These are phyloP conservation scores for Phaedon cochleariae DNA, from an alignment of 2,888 invertebrate species.

Conservation along the genomic window DNA sequence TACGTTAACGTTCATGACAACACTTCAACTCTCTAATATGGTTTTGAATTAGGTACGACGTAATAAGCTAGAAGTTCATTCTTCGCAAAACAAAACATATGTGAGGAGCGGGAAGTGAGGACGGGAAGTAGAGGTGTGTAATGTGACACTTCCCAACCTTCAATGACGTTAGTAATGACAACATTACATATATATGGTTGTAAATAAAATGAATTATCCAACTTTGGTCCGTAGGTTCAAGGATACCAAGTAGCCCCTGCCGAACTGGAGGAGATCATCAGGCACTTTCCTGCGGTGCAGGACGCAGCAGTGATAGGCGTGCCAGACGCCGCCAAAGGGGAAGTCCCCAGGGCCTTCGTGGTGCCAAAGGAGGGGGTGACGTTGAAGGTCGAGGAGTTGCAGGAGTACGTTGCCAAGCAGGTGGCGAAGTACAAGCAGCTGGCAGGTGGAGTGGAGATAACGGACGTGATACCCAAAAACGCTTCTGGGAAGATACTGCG, in stretches of 20 bases:
- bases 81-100: too few species aligned
- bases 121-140: too few species aligned
- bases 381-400: slow-evolving; percentile 65
- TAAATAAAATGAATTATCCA: too few species aligned
- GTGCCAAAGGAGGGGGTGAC: slow-evolving; percentile 64
- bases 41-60: too few species aligned
- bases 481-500: slow-evolving; percentile 71
- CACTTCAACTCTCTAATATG: too few species aligned
- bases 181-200: too few species aligned
- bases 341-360: slow-evolving; percentile 80
- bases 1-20: too few species aligned
- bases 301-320: slow-evolving; percentile 88
- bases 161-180: too few species aligned
- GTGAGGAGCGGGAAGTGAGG: too few species aligned
- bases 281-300: slow-evolving; percentile 75
- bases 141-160: too few species aligned
- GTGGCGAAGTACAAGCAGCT: slow-evolving; percentile 82
- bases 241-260: slow-evolving; percentile 84
- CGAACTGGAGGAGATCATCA: slow-evolving; percentile 80
- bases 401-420: slow-evolving; percentile 70
- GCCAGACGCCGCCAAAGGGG: slow-evolving; percentile 73
- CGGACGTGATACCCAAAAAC: slow-evolving; percentile 68
- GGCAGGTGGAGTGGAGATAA: slow-evolving; percentile 64
- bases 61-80: too few species aligned
- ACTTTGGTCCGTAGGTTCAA: slow-evolving; percentile 35